Conservation (phyloP, 1,140 invertebrate genomes). For the Sminthurides bifidus region DNA sequence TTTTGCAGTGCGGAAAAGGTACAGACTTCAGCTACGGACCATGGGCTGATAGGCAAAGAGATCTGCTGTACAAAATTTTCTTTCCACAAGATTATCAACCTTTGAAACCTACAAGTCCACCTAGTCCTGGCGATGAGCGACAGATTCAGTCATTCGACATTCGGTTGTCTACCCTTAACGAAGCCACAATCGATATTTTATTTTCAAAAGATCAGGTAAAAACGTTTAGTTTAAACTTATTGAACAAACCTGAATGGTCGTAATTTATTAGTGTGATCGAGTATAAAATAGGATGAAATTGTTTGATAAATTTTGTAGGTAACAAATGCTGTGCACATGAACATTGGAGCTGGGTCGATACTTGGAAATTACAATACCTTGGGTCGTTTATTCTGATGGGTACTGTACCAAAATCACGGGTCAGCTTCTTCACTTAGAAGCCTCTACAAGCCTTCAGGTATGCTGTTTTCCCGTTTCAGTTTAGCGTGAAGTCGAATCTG, state of each 20-base stretch:
- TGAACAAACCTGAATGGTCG: constrained; percentile 1
- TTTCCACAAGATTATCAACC: constrained; percentile 80
- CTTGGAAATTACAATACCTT: constrained; percentile 88
- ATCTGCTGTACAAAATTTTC: constrained; percentile 92
- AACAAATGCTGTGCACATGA: constrained; percentile 91
- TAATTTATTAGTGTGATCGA: constrained; percentile 5
- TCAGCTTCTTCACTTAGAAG: constrained; percentile 82
- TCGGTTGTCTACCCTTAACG: constrained; percentile 73
- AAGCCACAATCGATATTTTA: constrained; percentile 86
- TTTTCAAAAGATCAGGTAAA: constrained; percentile 81
- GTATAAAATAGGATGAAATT: neutral
- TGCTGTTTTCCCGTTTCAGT: no score
- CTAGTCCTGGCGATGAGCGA: constrained; percentile 71
- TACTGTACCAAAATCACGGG: constrained; percentile 83
- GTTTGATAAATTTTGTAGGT: constrained; percentile 43
- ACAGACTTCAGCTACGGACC: constrained; percentile 97
- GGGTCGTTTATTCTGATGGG: constrained; percentile 71
- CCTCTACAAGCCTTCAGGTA: constrained; percentile 76
- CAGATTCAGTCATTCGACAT: constrained; percentile 86
- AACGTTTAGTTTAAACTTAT: neutral
- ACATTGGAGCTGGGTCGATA: constrained; percentile 85
- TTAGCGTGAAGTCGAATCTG: no score
- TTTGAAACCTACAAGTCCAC: constrained; percentile 47
- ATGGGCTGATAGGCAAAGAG: constrained; percentile 92
- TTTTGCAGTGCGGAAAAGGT: constrained; percentile 68